Base-by-base conservation (phyloP, 2,888 invertebrate species). In the Acleris cristana region DNA sequence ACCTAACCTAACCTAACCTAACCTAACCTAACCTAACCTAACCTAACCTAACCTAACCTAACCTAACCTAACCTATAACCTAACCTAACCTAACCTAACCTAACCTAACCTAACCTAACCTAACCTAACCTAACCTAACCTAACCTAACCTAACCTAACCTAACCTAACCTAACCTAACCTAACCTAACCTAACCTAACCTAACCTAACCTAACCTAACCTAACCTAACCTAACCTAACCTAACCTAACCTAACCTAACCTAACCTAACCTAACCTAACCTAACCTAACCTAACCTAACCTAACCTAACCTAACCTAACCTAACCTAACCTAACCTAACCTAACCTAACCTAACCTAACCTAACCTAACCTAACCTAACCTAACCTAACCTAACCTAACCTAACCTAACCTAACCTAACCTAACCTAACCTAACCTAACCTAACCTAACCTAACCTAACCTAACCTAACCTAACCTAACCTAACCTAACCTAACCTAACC, bases 1-100 rank as follows among this genome's bases (percentile, higher is more conserved):
- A 48, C 48, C 48, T 48, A 48, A 48, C 48, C 48, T 48, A 48
- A 48, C 48, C 48, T 48, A 48, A 48, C 48, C 48, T 48, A 48
- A 48, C 48, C 48, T 48, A 48, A 48, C 48, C 48, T 48, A 48
- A 48, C 48, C 48, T 48, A 48, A 48, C 48, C 48, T 48, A 48
- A 48, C 48, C 48, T 48, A 48, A 48, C 48, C 48, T 48, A 48
- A 48, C 48, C 48, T 48, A 48, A 48, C 48, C 48, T 48, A 48
- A 48, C 48, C 48, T 48, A 48, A 48, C 48, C 12, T 16, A 14
- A 48, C 48, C 48, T n/a, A n/a, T n/a, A n/a, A n/a, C n/a, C n/a
- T n/a, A n/a, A n/a, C n/a, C n/a, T n/a, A n/a, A n/a, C n/a, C 48
- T 48, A 48, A 48, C 48, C 48, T 48, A 48, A 48, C 48, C 48